These are phyloP conservation scores for Gila robusta DNA, from an alignment of 2,797 vertebrate species.

Conservation along the genomic window DNA sequence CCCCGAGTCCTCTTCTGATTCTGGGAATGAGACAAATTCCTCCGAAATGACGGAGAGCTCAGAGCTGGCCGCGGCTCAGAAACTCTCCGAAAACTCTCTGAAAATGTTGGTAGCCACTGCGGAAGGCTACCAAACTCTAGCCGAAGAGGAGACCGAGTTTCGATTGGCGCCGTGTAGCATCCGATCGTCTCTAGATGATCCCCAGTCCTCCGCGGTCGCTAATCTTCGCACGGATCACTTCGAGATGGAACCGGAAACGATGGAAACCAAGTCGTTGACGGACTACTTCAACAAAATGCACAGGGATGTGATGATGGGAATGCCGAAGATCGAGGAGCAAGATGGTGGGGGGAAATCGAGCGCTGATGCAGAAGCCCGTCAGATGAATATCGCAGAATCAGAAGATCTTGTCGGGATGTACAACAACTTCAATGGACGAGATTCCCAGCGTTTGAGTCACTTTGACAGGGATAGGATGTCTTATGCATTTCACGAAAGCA, in stretches of 20 bases:
- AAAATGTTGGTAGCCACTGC: conserved; percentile 88
- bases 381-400: conserved; percentile 76
- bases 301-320: conserved; percentile 88
- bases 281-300: conserved; percentile 97
- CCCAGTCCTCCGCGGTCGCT: conserved; percentile 87
- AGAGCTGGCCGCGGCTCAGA: conserved; percentile 92
- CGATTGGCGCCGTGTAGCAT: conserved; percentile 77
- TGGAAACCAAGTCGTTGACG: conserved; percentile 97
- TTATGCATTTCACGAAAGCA: conserved; percentile 89
- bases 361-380: conserved; percentile 80
- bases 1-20: conserved; percentile 98
- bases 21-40: conserved; percentile 99
- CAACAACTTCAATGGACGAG: conserved; percentile 87
- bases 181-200: conserved; percentile 74
- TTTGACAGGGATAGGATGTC: conserved; percentile 91
- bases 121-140: conserved; percentile 87
- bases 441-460: conserved; percentile 88
- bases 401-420: conserved; percentile 86
- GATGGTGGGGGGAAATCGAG: conserved; percentile 79
- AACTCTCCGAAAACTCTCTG: conserved; percentile 89
- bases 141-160: conserved; percentile 89
- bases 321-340: conserved; percentile 84
- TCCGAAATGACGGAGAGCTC: conserved; percentile 99
- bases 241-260: conserved; percentile 98
- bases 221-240: conserved; percentile 91